A percentile compares a stretch with the other conserved stretches of the same genome.
These are phyloP conservation scores for Popillia japonica DNA, from an alignment of 1,140 invertebrate species.

Conservation along the genomic window DNA sequence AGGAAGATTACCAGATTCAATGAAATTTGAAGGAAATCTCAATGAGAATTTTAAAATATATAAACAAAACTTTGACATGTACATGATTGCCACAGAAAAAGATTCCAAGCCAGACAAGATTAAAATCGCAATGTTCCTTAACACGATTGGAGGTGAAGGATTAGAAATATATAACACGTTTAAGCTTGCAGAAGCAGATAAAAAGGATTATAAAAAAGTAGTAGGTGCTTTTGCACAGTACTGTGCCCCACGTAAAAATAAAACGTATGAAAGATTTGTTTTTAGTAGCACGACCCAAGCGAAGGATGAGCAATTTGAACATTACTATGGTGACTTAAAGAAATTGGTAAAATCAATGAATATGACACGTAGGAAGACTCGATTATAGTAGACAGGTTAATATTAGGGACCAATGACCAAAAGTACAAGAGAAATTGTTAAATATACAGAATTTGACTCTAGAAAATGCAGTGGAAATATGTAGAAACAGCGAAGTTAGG, in stretches of 20 bases:
- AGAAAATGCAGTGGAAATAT: conserved; percentile 49
- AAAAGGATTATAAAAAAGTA: conserved; percentile 45
- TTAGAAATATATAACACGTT: conserved; percentile 47
- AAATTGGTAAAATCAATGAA: conserved; percentile 47
- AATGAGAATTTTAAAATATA: conserved; percentile 48
- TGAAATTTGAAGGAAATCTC: conserved; percentile 51
- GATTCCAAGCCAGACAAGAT: conserved; percentile 34
- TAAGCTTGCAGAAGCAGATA: conserved; percentile 41
- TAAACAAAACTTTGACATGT: conserved; percentile 45
- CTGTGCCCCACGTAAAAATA: conserved; percentile 47
- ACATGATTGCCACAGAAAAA: conserved; percentile 41
- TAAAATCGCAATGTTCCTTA: conserved; percentile 45
- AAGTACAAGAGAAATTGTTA: conserved; percentile 52
- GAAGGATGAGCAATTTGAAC: conserved; percentile 52
- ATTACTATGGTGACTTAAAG: conserved; percentile 50
- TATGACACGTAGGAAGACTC: conserved; percentile 50
- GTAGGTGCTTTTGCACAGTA: conserved; percentile 48
- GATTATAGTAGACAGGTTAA: conserved; percentile 54
- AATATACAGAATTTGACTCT: conserved; percentile 51
- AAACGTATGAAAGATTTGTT: conserved; percentile 45
- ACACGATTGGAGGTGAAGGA: conserved; percentile 43
- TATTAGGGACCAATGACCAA: conserved; percentile 52
- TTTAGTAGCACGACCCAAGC: conserved; percentile 51
- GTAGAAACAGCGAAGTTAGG: conserved; percentile 35
- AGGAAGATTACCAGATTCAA: conserved; percentile 21